Evolutionary conservation across 2,113 vertebrate species (phyloP).

Genomic region (Pimephales promelas): DNA sequence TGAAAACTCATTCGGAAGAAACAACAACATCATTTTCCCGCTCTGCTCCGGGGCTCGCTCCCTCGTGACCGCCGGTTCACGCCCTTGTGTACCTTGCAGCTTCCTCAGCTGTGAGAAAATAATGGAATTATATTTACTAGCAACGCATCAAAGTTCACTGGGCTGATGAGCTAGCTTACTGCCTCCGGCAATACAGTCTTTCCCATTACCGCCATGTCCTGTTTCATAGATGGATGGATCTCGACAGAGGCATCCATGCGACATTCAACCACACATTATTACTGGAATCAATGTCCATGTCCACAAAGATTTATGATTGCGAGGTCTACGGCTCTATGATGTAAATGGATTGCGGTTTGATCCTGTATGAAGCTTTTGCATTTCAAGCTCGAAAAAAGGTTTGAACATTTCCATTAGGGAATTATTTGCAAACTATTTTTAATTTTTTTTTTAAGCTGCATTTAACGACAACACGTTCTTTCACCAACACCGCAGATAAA

Average conservation of each 20-base stretch:
- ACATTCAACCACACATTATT: slow-evolving; percentile 68
- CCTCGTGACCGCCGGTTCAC: slow-evolving; percentile 58
- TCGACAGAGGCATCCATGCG: slow-evolving; percentile 56
- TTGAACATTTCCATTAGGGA: background rate
- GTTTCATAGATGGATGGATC: slow-evolving; percentile 82
- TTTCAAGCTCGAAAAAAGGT: background rate
- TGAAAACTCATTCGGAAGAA: slow-evolving; percentile 57
- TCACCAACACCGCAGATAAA: background rate
- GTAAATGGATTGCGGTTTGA: slow-evolving; percentile 52
- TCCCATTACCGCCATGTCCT: slow-evolving; percentile 83
- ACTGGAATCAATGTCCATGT: slow-evolving; percentile 75
- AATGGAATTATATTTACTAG: slow-evolving; percentile 85
- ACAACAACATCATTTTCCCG: slow-evolving; percentile 55
- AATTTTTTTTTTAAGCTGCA: background rate
- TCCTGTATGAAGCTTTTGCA: background rate
- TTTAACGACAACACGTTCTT: slow-evolving; percentile 9
- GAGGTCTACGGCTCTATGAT: background rate
- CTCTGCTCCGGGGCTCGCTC: slow-evolving; percentile 53
- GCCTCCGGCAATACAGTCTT: slow-evolving; percentile 78
- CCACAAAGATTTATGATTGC: slow-evolving; percentile 67
- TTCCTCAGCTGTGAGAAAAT: slow-evolving; percentile 84
- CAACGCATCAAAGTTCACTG: slow-evolving; percentile 78
- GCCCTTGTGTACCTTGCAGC: slow-evolving; percentile 66
- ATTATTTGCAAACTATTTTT: background rate
- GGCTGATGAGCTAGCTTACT: slow-evolving; percentile 79